phyloP scores from a whole-genome alignment of 2,888 invertebrate species.

The Pecten maximus region DNA sequence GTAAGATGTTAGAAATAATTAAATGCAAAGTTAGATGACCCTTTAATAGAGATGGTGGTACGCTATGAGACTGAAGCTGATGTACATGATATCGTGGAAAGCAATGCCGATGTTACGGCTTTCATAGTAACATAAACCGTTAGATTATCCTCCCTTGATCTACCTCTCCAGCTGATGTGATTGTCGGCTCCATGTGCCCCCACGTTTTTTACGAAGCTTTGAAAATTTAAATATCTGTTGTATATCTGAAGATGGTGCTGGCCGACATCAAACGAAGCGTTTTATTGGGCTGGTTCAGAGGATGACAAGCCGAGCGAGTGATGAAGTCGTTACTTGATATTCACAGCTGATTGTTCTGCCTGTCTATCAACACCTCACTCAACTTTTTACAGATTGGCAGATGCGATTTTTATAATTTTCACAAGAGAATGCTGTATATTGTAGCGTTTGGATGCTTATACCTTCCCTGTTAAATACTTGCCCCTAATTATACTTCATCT shows the following conservation, averaged over 20 bases:
- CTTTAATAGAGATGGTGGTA: neutral
- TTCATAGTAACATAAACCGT: neutral
- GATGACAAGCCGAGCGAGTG: neutral
- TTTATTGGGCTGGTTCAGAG: neutral
- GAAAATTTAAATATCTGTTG: constrained; percentile 33
- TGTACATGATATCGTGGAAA: neutral
- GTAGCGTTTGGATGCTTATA: neutral
- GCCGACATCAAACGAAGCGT: constrained; percentile 33
- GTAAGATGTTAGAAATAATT: neutral
- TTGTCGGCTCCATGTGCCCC: constrained; percentile 26
- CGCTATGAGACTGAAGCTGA: neutral
- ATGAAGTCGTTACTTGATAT: constrained; percentile 16
- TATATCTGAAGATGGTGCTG: constrained; percentile 15
- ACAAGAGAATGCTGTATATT: constrained; percentile 19
- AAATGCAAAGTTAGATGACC: neutral
- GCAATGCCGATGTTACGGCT: neutral
- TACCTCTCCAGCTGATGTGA: constrained; percentile 6
- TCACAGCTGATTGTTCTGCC: constrained; percentile 8
- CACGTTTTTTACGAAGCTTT: constrained; percentile 20
- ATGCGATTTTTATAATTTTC: constrained; percentile 24
- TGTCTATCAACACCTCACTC: constrained; percentile 14
- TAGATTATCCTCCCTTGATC: neutral
- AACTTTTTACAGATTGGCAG: constrained; percentile 30
- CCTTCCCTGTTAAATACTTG: neutral
- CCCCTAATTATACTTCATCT: neutral